Percentiles rank a stretch among this genome's conserved stretches.
Evolutionary conservation across 2,113 vertebrate species (phyloP).

Genomic region (Agelaius phoeniceus): DNA sequence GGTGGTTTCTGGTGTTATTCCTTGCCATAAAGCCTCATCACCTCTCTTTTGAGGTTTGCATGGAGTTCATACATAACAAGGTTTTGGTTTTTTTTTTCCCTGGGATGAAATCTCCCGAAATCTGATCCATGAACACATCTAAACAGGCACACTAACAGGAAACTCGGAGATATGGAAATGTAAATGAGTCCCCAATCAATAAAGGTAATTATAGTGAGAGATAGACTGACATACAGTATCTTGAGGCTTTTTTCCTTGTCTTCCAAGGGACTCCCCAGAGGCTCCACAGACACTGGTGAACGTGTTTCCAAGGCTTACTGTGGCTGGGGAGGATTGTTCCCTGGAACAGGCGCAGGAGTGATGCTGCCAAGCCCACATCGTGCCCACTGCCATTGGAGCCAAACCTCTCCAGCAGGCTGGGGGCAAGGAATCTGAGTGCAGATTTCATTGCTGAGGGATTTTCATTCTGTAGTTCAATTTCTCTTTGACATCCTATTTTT

Average conservation of each 20-base stretch:
- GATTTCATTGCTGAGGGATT: not conserved
- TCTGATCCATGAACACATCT: slow-evolving; percentile 54
- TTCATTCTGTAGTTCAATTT: not conserved
- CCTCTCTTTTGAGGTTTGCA: not conserved
- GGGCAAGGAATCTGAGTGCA: not conserved
- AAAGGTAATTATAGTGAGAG: slow-evolving; percentile 66
- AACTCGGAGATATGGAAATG: slow-evolving; percentile 53
- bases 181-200: slow-evolving; percentile 64
- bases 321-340: not conserved
- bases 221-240: slow-evolving; percentile 62
- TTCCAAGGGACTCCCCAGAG: slow-evolving; percentile 61
- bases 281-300: slow-evolving; percentile 26
- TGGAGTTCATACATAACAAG: not conserved
- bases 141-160: slow-evolving; percentile 57
- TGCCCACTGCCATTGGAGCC: not conserved
- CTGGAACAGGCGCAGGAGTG: not conserved
- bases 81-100: not conserved
- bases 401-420: slow-evolving; percentile 1
- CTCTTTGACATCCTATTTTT: not conserved
- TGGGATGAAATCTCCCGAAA: slow-evolving; percentile 36
- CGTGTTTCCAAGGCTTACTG: not conserved
- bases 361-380: not conserved
- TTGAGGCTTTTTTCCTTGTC: slow-evolving; percentile 56
- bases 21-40: not conserved
- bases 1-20: not conserved